Base-by-base conservation (phyloP, 2,888 invertebrate species). In the Anorthoa munda region DNA sequence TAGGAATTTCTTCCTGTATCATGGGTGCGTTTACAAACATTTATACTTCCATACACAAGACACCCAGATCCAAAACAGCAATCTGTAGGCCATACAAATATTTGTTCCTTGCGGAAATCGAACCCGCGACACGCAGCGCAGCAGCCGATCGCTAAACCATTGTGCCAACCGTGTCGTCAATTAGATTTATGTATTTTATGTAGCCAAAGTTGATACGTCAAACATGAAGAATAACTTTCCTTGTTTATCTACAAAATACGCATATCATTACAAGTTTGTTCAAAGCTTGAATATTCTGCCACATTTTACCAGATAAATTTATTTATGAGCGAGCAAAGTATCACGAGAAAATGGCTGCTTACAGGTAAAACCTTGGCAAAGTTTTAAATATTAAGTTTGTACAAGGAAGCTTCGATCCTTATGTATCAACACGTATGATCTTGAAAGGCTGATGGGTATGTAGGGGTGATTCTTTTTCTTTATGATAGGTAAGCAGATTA, bases 391-490 rank as follows among this genome's bases (percentile, higher is more conserved):
- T 51, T 4, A 1, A 18, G 1, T 51, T 17, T 18, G 23, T 23
- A 15, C 23, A 15, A n/a, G 15, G 5, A 48, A 4, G n/a, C 26
- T 46, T 13, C 7, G 2, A 7, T 18, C 31, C 2, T 66, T 11
- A 66, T 66, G 77, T 56, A 79, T 77, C 73, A 26, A 17, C 77
- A 77, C 66, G 73, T 45, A 3, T 48, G 48, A 77, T 79, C 56
- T 77, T 46, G 12, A 1, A 46, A 17, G 45, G 4, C 13, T 61
- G 15, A 21, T 45, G 21, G 21, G 45, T 23, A 17, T 18, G 15
- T 13, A 23, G 7, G 3, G 39, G 2, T 11, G 17, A 1, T 1
- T 23, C 2, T 21, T 55, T 58, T 46, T 58, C 26, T 26, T 21
- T 26, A 7, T 9, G 39, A 39, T 39, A 39, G 39, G 39, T 39